Evolutionary conservation across 2,888 invertebrate genomes (phyloP).

Genomic region (Heliconius ethilla): DNA sequence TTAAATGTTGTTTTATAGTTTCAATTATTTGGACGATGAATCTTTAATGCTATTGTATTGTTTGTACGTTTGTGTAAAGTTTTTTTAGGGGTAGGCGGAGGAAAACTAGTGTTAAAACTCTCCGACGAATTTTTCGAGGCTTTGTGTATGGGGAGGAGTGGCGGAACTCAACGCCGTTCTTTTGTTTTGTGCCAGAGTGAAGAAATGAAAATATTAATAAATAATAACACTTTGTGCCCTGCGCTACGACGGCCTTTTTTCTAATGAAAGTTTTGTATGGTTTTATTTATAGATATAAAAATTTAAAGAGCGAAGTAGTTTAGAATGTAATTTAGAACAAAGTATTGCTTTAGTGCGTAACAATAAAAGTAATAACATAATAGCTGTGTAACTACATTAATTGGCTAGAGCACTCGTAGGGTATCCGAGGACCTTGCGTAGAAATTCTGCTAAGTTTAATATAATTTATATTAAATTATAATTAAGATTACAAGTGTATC

Average conservation of each 20-base stretch:
- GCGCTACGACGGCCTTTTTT: background rate
- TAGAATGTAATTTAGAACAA: too few relatives aligned
- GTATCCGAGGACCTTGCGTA: background rate
- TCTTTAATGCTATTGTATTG: background rate
- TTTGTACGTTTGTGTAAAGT: background rate
- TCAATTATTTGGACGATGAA: slow-evolving; percentile 12
- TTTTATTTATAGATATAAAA: background rate
- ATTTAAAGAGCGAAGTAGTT: too few relatives aligned
- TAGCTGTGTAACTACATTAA: background rate
- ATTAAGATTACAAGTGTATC: background rate
- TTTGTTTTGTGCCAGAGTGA: too few relatives aligned
- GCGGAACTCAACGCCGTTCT: too few relatives aligned
- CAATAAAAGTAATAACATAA: background rate
- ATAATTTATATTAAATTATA: background rate
- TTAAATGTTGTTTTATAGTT: slow-evolving; percentile 7
- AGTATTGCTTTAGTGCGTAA: too few relatives aligned
- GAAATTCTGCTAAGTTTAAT: background rate
- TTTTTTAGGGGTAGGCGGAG: too few relatives aligned
- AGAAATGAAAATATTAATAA: too few relatives aligned
- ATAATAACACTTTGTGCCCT: too few relatives aligned
- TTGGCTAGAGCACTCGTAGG: slow-evolving; percentile 4
- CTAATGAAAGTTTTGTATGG: background rate
- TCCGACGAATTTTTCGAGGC: too few relatives aligned
- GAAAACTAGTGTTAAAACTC: too few relatives aligned
- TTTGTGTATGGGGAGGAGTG: too few relatives aligned